Evolutionary conservation across 2,888 invertebrate genomes (phyloP), one percentile per base, ranked within the genome.

Genomic region (Temnothorax rugatulus): DNA sequence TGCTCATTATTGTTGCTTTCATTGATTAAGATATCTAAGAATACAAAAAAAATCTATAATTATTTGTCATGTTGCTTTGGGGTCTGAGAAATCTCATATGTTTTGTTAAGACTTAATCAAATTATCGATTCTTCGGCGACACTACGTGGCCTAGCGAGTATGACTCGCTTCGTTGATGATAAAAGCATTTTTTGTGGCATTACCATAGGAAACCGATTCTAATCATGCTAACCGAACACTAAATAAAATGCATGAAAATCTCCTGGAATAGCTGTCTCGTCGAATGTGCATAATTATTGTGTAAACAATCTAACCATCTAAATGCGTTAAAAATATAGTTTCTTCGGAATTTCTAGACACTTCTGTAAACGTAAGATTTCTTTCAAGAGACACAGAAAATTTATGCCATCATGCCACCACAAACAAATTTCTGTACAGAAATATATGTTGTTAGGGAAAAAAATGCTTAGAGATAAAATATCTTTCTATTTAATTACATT

Each of bases 241-340:
- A 61, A 5, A 34, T 74, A 61, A 61, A 5, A 34, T 74, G 66
- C 54, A 54, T 74, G 68, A 76, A 73, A 69, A 77, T 61, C 25
- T 18, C 15, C 15, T 47, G 25, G 38, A 38, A 54, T 25, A 41
- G 38, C 38, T 66, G 41, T 41, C 34, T 44, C 75, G 50, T 68
- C 11, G 57, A 83, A 86, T 71, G 69, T 47, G 64, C 76, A 74
- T 84, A 86, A 79, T 88, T 69, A 61, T 64, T 71, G 79, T 71
- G 47, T 66, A 64, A 87, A 84, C n/a, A 3, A 29, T 38, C 8
- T 38, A 63, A 73, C n/a, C 18, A 29, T 38, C 8, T 38, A 63
- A 73, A 85, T 83, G 13, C n/a, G n/a, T 64, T 15, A 59, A 86
- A 87, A 88, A 87, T 82, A 87, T 90, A 71, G 87, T 87, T 86